A percentile compares a stretch with the other conserved stretches of the same genome.
Conservation (phyloP, 2,888 invertebrate genomes). For the Aleiodes alternator region DNA sequence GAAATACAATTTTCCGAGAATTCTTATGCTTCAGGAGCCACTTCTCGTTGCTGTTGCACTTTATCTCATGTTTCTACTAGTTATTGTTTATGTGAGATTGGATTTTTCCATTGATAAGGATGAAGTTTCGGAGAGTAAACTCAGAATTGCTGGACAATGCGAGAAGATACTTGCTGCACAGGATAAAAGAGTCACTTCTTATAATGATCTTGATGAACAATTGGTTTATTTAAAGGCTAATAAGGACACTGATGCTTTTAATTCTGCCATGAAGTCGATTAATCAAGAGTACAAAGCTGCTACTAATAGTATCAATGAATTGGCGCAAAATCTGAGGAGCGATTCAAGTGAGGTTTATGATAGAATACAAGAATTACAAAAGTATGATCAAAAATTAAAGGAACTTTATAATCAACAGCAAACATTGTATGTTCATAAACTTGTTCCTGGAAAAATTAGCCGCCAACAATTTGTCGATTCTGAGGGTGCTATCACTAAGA, state of each 20-base stretch:
- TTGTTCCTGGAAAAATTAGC: conserved; percentile 79
- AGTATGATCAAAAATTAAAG: conserved; percentile 77
- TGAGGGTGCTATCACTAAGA: conserved; percentile 77
- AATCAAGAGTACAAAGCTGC: conserved; percentile 80
- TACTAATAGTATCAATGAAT: conserved; percentile 77
- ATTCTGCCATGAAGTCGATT: conserved; percentile 77
- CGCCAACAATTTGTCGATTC: conserved; percentile 79
- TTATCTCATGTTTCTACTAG: conserved; percentile 91
- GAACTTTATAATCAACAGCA: conserved; percentile 76
- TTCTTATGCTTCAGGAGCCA: conserved; percentile 95
- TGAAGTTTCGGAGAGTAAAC: conserved; percentile 77
- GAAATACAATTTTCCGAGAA: conserved; percentile 90
- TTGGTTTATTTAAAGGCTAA: conserved; percentile 79
- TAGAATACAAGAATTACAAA: conserved; percentile 79
- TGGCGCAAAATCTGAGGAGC: conserved; percentile 78
- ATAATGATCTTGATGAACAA: conserved; percentile 80
- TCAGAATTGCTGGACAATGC: conserved; percentile 75
- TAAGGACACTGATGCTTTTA: conserved; percentile 77
- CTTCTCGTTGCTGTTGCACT: conserved; percentile 91
- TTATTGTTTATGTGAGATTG: conserved; percentile 95
- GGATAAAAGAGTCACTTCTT: conserved; percentile 79
- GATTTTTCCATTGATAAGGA: conserved; percentile 95
- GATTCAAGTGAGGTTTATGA: conserved; percentile 80
- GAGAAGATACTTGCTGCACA: conserved; percentile 79
- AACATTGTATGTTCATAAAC: conserved; percentile 79